A percentile compares a stretch with the other conserved stretches of the same genome.
Conservation (phyloP, 1,140 invertebrate genomes). For the Drosophila busckii region DNA sequence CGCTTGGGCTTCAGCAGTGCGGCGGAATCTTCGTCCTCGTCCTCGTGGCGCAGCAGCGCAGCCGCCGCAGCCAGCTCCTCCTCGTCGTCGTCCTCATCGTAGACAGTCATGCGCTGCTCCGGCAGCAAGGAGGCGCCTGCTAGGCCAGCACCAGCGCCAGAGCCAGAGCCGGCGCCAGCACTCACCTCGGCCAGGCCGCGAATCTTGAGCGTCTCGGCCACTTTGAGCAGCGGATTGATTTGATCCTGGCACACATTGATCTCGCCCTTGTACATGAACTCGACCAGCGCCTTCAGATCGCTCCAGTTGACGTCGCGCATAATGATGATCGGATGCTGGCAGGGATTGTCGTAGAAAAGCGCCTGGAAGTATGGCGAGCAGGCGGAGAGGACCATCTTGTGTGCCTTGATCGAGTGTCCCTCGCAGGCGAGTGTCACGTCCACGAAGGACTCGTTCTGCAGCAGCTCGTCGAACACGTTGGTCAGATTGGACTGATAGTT, state of each 20-base stretch:
- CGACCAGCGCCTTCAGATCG: conserved; percentile 91
- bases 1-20: conserved; percentile 62
- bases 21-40: conserved; percentile 49
- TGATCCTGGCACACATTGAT: conserved; percentile 95
- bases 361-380: conserved; percentile 95
- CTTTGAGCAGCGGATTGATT: conserved; percentile 90
- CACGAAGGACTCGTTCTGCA: conserved; percentile 94
- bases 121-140: conserved; percentile 70
- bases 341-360: conserved; percentile 94
- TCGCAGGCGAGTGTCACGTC: conserved; percentile 95
- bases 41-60: conserved; percentile 42
- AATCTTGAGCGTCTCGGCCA: conserved; percentile 92
- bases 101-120: conserved; percentile 71
- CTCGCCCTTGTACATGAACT: conserved; percentile 96
- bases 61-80: conserved; percentile 47
- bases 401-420: conserved; percentile 92
- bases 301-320: conserved; percentile 93
- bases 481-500: conserved; percentile 95
- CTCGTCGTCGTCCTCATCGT: conserved; percentile 77
- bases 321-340: conserved; percentile 94
- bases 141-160: conserved; percentile 39
- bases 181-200: conserved; percentile 92
- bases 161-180: conserved; percentile 74
- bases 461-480: conserved; percentile 93
- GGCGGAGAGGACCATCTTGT: conserved; percentile 95